Conservation (phyloP, 92 coral and sea anemone species). For the Actinostola sp. region DNA sequence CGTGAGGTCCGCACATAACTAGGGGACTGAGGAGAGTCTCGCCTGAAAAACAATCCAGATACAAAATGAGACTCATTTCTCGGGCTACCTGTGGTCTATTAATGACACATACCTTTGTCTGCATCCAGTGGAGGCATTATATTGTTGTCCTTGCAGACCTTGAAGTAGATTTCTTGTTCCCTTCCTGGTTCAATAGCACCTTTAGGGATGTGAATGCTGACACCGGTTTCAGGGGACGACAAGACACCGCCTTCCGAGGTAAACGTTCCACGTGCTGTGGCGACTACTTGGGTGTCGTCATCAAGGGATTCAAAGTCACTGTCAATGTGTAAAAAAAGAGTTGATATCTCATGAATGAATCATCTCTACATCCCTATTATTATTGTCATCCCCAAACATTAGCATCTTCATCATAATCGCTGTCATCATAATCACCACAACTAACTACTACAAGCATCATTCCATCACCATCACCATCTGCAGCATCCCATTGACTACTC, state of each 20-base stretch:
- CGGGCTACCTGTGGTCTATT: background rate
- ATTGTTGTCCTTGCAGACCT: constrained; percentile 96
- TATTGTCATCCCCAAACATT: background rate
- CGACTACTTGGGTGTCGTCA: constrained; percentile 96
- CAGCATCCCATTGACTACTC: too few relatives aligned
- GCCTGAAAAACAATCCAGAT: constrained; percentile 47
- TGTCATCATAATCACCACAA: background rate
- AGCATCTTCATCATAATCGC: background rate
- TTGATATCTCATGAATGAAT: constrained; percentile 3
- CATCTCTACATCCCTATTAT: background rate
- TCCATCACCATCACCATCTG: background rate
- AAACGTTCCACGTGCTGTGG: constrained; percentile 98
- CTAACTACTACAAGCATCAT: background rate
- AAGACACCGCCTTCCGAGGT: constrained; percentile 92
- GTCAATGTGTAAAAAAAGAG: constrained; percentile 32
- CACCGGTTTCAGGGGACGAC: constrained; percentile 94
- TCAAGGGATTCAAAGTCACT: constrained; percentile 97
- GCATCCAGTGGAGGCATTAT: constrained; percentile 96
- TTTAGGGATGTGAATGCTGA: constrained; percentile 92
- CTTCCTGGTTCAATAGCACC: constrained; percentile 91
- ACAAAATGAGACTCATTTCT: background rate
- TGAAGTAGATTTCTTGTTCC: constrained; percentile 98
- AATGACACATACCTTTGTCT: constrained; percentile 75
- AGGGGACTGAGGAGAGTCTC: constrained; percentile 98
- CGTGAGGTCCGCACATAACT: constrained; percentile 99